Evolutionary conservation across 2,888 invertebrate genomes (phyloP).

Genomic region (Mesopsocus fuscifrons): DNA sequence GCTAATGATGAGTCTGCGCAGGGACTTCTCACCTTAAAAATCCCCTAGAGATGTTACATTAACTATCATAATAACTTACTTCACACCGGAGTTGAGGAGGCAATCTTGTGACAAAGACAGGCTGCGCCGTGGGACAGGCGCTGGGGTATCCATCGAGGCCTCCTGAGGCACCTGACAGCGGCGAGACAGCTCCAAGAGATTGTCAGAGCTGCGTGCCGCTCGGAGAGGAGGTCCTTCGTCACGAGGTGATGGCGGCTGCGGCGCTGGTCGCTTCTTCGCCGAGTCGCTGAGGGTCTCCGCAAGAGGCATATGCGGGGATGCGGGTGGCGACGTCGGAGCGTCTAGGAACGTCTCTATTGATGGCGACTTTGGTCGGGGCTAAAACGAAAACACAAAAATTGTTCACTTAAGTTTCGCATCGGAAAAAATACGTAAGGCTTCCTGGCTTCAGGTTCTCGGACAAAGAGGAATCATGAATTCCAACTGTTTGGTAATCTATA

Average conservation of each 20-base stretch:
- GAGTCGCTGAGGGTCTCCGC: slow-evolving; percentile 19
- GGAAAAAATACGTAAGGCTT: too few relatives aligned
- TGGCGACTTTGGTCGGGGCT: slow-evolving; percentile 3
- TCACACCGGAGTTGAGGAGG: slow-evolving; percentile 22
- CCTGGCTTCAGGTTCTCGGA: too few relatives aligned
- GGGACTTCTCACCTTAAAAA: too few relatives aligned
- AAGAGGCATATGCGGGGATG: slow-evolving; percentile 21
- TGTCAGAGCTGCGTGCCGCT: slow-evolving; percentile 21
- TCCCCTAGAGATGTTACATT: too few relatives aligned
- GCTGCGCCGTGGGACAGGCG: slow-evolving; percentile 46
- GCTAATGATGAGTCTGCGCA: too few relatives aligned
- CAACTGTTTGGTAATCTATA: too few relatives aligned
- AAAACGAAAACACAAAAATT: slow-evolving; percentile 2
- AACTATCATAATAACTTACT: background rate
- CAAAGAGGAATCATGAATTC: too few relatives aligned
- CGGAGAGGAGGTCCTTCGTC: slow-evolving; percentile 32
- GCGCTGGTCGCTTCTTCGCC: slow-evolving; percentile 14
- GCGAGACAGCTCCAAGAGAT: background rate
- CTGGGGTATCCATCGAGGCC: slow-evolving; percentile 25
- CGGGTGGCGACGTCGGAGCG: slow-evolving; percentile 8
- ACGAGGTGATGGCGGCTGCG: slow-evolving; percentile 20
- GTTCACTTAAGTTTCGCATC: too few relatives aligned
- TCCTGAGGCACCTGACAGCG: background rate
- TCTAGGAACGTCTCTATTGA: slow-evolving; percentile 8
- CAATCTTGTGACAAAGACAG: slow-evolving; percentile 61